A percentile compares a stretch with the other conserved stretches of the same genome.
These are phyloP conservation scores for Glossosoma conforme DNA, from an alignment of 1,140 invertebrate species.

Conservation along the genomic window DNA sequence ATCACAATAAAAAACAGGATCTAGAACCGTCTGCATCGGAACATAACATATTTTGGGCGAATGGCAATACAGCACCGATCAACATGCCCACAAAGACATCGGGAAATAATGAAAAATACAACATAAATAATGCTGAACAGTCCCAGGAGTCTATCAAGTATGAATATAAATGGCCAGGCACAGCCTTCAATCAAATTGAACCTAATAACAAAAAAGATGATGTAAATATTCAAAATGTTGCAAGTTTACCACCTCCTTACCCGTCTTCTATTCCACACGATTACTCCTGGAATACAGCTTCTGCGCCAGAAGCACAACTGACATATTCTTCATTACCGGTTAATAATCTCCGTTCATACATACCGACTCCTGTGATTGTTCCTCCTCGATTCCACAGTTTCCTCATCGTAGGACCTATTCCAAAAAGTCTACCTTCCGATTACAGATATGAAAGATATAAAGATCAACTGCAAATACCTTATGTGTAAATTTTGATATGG, in stretches of 20 bases:
- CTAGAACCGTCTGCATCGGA: no score
- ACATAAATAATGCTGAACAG: not conserved
- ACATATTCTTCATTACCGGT: no score
- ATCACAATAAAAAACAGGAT: no score
- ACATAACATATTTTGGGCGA: no score
- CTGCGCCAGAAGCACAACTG: not conserved
- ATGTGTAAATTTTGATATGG: not conserved
- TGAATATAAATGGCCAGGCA: not conserved
- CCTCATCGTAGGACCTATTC: slow-evolving; percentile 26
- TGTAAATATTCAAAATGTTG: not conserved
- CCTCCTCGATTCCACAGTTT: slow-evolving; percentile 3
- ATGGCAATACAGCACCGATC: no score
- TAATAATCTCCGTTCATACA: slow-evolving; percentile 1
- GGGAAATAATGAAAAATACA: slow-evolving; percentile 1
- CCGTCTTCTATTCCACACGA: not conserved
- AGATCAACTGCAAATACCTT: slow-evolving; percentile 17
- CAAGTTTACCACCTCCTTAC: not conserved
- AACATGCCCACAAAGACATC: slow-evolving; percentile 8
- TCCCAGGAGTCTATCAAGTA: not conserved
- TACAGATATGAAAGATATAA: slow-evolving; percentile 13
- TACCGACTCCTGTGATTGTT: not conserved
- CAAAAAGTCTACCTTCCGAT: slow-evolving; percentile 13
- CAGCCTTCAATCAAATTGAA: not conserved
- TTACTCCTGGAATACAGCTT: not conserved
- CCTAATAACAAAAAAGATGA: not conserved